phyloP scores from a whole-genome alignment of 37 sponge, comb jelly and placozoan species.

The Lycopodina hypogea region DNA sequence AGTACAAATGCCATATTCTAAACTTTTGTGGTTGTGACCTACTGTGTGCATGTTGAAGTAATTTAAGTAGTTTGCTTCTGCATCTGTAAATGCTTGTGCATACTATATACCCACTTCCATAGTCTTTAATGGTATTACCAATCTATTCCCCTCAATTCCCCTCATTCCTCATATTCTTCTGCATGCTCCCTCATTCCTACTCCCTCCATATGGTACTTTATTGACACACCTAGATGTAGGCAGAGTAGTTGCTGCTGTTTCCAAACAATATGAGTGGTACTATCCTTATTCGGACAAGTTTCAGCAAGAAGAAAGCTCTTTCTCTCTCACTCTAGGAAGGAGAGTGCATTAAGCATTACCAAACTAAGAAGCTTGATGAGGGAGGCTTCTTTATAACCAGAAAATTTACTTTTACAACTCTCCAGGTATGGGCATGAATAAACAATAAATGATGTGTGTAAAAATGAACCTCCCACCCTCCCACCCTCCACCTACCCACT shows the following conservation, averaged over 20 bases:
- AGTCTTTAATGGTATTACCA: no score
- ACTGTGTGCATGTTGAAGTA: no score
- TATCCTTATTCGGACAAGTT: constrained; percentile 70
- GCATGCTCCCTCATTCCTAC: no score
- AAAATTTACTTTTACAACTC: constrained; percentile 37
- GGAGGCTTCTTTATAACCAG: constrained; percentile 64
- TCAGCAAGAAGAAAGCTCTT: constrained; percentile 62
- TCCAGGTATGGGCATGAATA: constrained; percentile 13
- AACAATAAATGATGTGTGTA: neutral
- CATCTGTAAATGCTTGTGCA: no score
- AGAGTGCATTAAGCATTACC: constrained; percentile 82
- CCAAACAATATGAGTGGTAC: constrained; percentile 57
- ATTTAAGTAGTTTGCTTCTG: no score
- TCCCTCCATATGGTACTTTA: constrained; percentile 78
- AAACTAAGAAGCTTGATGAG: constrained; percentile 64
- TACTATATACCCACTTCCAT: no score
- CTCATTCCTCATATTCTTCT: no score
- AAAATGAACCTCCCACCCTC: no score
- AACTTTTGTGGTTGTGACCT: no score
- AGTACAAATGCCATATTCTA: no score
- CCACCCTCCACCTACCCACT: no score
- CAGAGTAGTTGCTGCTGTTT: constrained; percentile 78
- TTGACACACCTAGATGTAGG: constrained; percentile 62
- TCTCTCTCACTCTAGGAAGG: constrained; percentile 77
- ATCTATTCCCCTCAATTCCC: no score